phyloP scores from a whole-genome alignment of 2,888 invertebrate species.

The Rotaria macrura region DNA sequence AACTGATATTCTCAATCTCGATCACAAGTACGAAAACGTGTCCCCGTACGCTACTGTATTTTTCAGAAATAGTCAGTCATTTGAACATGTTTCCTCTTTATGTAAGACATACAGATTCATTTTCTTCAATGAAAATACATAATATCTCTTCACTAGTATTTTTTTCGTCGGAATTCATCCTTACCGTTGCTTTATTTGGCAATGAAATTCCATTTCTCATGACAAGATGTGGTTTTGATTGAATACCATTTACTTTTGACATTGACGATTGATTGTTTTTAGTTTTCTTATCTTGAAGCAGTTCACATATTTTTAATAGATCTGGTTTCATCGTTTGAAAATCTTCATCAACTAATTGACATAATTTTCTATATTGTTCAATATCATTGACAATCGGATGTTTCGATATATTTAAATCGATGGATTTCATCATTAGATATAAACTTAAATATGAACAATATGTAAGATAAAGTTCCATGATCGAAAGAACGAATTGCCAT shows the following conservation, averaged over 20 bases:
- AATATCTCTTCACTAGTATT: too few relatives aligned
- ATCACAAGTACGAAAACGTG: too few relatives aligned
- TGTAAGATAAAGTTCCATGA: slow-evolving; percentile 60
- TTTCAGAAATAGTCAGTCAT: too few relatives aligned
- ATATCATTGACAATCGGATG: slow-evolving; percentile 82
- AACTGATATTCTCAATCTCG: too few relatives aligned
- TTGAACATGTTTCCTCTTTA: too few relatives aligned
- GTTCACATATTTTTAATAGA: slow-evolving; percentile 60
- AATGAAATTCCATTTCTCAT: not conserved
- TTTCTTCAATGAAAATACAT: too few relatives aligned
- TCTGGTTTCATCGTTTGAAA: slow-evolving; percentile 62
- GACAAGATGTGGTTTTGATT: not conserved
- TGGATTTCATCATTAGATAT: slow-evolving; percentile 71
- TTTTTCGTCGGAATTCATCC: too few relatives aligned
- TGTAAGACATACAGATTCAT: too few relatives aligned
- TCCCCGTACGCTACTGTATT: too few relatives aligned
- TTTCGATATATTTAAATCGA: slow-evolving; percentile 61
- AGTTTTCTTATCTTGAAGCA: slow-evolving; percentile 55
- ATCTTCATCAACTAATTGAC: slow-evolving; percentile 55
- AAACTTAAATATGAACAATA: slow-evolving; percentile 70
- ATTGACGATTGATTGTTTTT: not conserved
- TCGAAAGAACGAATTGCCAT: slow-evolving; percentile 62
- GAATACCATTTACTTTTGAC: not conserved
- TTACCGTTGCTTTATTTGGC: not conserved
- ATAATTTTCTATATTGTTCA: slow-evolving; percentile 59